Evolutionary conservation across 2,888 invertebrate species (phyloP).

Genomic region (Maniola hyperantus): DNA sequence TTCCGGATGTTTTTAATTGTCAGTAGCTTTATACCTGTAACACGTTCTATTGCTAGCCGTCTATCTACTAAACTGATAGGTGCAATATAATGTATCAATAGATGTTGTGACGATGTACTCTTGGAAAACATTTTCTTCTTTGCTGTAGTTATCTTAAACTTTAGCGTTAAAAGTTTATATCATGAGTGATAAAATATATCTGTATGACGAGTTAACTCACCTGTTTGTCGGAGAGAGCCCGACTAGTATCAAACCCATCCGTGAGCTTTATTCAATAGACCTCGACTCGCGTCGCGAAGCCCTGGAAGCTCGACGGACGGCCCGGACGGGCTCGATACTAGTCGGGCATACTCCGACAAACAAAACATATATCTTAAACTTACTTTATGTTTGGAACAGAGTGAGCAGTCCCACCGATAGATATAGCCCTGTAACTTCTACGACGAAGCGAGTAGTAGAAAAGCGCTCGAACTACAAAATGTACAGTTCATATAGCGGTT

Average conservation of each 20-base stretch:
- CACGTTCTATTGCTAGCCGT: not conserved
- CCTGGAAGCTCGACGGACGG: no score
- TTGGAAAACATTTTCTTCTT: not conserved
- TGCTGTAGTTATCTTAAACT: not conserved
- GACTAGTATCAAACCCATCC: no score
- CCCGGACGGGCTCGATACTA: no score
- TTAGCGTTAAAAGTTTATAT: no score
- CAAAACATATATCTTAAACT: not conserved
- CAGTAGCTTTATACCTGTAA: not conserved
- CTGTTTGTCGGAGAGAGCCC: no score
- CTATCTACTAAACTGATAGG: not conserved
- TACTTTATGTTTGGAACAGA: slow-evolving; percentile 45
- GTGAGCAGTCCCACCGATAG: slow-evolving; percentile 72
- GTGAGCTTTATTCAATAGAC: no score
- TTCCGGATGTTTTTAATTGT: not conserved
- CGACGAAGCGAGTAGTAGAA: slow-evolving; percentile 72
- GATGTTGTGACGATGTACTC: no score
- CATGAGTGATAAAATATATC: no score
- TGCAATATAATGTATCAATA: no score
- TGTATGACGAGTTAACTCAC: no score
- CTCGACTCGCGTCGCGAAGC: no score
- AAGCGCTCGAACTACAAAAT: slow-evolving; percentile 76
- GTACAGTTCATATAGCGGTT: slow-evolving; percentile 73
- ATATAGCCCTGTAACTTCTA: slow-evolving; percentile 73
- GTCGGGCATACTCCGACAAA: no score